These are phyloP conservation scores for Agriopis aurantiaria DNA, from an alignment of 2,888 invertebrate genomes.

Conservation along the genomic window DNA sequence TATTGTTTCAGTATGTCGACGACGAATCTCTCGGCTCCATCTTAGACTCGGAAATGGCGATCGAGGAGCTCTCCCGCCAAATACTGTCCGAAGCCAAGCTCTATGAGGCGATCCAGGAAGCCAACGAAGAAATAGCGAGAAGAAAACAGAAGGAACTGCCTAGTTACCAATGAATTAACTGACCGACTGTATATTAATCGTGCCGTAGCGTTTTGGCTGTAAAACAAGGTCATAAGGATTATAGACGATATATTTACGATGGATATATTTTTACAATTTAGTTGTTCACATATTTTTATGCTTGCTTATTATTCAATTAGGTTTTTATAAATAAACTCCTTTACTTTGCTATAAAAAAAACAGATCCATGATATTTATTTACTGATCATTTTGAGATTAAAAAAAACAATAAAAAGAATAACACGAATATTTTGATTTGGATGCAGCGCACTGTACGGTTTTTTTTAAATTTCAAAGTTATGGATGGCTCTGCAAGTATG, in stretches of 20 bases:
- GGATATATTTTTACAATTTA: neutral
- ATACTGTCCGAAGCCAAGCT: constrained; percentile 92
- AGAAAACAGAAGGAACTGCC: constrained; percentile 84
- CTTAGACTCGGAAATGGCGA: constrained; percentile 90
- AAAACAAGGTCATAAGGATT: neutral
- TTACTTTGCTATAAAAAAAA: too few species aligned
- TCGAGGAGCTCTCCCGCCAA: constrained; percentile 91
- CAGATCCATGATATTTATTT: too few species aligned
- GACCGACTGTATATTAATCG: constrained; percentile 44
- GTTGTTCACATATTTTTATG: neutral
- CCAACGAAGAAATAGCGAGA: constrained; percentile 89
- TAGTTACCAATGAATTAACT: constrained; percentile 55
- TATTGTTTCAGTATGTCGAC: constrained; percentile 64
- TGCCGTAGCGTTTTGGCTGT: constrained; percentile 55
- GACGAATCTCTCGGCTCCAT: constrained; percentile 89
- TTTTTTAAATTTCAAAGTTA: neutral
- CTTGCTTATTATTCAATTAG: neutral
- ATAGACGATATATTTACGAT: constrained; percentile 1
- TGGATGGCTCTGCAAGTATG: neutral
- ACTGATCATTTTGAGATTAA: too few species aligned
- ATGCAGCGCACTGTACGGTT: neutral
- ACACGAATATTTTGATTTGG: too few species aligned
- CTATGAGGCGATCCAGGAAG: constrained; percentile 93
- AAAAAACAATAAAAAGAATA: too few species aligned
- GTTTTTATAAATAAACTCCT: neutral